A percentile compares a stretch with the other conserved stretches of the same genome.
These are phyloP conservation scores for Scytalopus superciliaris DNA, from an alignment of 2,113 vertebrate genomes.

Conservation along the genomic window DNA sequence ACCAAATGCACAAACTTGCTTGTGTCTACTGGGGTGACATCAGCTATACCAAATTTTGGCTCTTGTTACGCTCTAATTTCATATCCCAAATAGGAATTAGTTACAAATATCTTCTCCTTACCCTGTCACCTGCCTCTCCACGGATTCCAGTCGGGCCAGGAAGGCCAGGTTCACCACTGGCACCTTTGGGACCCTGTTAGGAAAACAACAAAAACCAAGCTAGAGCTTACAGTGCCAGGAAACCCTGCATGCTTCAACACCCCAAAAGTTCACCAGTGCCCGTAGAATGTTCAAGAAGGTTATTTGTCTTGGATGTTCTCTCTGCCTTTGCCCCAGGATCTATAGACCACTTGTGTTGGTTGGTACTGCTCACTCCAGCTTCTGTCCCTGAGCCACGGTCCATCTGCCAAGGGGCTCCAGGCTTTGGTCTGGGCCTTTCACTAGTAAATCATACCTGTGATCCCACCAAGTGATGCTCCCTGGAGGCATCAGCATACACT, in stretches of 20 bases:
- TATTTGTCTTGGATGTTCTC: background rate
- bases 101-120: conserved; percentile 64
- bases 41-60: rapidly evolving
- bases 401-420: background rate
- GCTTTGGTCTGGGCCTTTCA: background rate
- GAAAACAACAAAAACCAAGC: background rate
- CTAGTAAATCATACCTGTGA: background rate
- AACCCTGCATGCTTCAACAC: background rate
- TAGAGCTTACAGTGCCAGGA: background rate
- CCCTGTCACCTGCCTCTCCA: conserved; percentile 87
- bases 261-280: background rate
- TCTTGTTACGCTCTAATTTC: rapidly evolving
- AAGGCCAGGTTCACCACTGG: conserved; percentile 86
- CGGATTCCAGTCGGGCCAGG: conserved; percentile 93
- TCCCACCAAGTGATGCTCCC: background rate
- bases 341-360: background rate
- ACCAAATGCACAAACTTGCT: rapidly evolving
- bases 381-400: background rate
- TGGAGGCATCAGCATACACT: background rate
- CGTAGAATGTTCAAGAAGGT: rapidly evolving
- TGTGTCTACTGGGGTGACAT: background rate
- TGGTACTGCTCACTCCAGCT: background rate
- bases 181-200: conserved; percentile 86
- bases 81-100: background rate
- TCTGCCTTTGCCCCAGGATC: background rate